These are phyloP conservation scores for Rhinolophus ferrumequinum DNA, from an alignment of 2,113 vertebrate species.

Conservation along the genomic window DNA sequence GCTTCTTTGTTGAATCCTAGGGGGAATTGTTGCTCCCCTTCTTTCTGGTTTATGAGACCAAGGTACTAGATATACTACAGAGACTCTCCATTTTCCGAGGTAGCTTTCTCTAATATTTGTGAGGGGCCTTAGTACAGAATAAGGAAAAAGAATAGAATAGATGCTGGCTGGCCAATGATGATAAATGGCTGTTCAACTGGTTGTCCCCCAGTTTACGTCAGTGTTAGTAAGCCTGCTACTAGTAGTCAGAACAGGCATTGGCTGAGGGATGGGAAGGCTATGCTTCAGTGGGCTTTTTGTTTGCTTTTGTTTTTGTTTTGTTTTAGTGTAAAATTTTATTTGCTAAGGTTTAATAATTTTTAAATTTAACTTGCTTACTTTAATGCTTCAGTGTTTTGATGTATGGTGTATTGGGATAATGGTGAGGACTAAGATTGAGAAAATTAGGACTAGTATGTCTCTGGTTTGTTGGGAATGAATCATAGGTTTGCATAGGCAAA, in stretches of 20 bases:
- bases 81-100: background rate
- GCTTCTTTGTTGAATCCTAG: background rate
- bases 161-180: background rate
- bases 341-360: no score
- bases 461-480: background rate
- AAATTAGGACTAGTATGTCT: fast-evolving
- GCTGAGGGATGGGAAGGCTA: background rate
- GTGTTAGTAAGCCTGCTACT: background rate
- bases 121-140: background rate
- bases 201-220: constrained; percentile 39
- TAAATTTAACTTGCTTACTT: no score
- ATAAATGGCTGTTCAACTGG: constrained; percentile 11
- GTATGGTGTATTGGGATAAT: background rate
- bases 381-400: constrained; percentile 36
- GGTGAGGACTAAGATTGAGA: background rate
- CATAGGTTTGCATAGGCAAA: constrained; percentile 52
- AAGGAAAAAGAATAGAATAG: background rate
- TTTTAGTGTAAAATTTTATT: no score
- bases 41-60: background rate
- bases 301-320: no score
- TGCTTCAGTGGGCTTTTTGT: background rate
- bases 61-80: background rate
- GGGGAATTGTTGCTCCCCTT: background rate
- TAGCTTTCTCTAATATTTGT: background rate
- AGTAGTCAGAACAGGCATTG: constrained; percentile 22